Base-by-base conservation (phyloP, 2,888 invertebrate species). In the Philopedon plagiatum region DNA sequence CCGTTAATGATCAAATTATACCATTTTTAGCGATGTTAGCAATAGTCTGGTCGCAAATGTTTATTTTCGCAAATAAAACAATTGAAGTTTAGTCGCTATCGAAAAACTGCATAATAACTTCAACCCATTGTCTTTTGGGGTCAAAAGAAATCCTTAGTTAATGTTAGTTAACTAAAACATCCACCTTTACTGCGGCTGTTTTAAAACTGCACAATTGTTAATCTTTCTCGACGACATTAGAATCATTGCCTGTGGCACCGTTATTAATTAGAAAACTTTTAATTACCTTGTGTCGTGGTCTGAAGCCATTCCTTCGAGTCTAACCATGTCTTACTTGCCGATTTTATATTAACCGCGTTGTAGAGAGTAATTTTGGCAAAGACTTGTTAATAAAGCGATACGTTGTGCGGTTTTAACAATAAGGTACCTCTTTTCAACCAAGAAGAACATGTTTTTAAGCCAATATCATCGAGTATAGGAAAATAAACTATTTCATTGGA, bases 181-280 rank as follows among this genome's bases (percentile, higher is more conserved):
- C 29, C 15, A 29, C 51, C 29, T 54, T 54, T 63, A 46, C 34
- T 58, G 58, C 49, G 58, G 57, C 41, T 61, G 60, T 39, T 54
- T 62, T 32, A 46, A 63, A 69, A 63, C 72, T 68, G 72, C 72
- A 67, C 61, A 67, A 67, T 29, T 56, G 73, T 73, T 64, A 73
- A 73, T 73, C 67, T 73, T 60, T 34, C 58, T 51, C 61, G 69
- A 73, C 64, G 69, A 61, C 67, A 74, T 62, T 71, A 18, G 58
- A 71, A 67, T 74, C 74, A 74, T 71, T 67, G 78, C 78, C 78
- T 76, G 76, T 78, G 77, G 76, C 77, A 77, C 75, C 76, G 76
- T 77, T 78, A 79, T 79, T 79, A 79, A 78, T 77, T 77, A 77
- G 76, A 77, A 78, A 79, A 79, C 73, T 79, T 79, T 74, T 69